These are phyloP conservation scores for Pangasius djambal DNA, from an alignment of 2,797 vertebrate species.

Conservation along the genomic window DNA sequence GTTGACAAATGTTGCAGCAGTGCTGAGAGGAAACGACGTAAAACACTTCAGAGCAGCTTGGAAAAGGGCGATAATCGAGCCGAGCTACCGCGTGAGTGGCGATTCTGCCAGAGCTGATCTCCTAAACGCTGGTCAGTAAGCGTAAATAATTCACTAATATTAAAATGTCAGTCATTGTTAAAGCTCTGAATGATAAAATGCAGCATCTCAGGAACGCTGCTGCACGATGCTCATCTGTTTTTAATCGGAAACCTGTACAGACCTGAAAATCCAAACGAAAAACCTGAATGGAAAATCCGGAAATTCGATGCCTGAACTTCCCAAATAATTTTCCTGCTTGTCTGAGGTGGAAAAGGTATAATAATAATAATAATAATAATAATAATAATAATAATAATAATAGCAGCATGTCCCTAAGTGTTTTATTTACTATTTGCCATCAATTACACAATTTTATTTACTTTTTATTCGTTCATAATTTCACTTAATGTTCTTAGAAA, in stretches of 20 bases:
- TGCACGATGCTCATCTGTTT: not conserved
- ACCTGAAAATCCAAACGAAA: not conserved
- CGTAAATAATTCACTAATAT: not conserved
- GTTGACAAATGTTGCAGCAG: conserved; percentile 34
- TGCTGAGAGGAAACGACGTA: conserved; percentile 41
- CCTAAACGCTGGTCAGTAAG: too few species aligned
- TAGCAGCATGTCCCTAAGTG: not conserved
- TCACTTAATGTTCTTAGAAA: not conserved
- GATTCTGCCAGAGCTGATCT: not conserved
- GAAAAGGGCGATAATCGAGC: not conserved
- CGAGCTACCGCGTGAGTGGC: not conserved
- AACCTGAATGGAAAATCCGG: not conserved
- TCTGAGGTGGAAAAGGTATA: not conserved
- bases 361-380: not conserved
- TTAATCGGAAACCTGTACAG: not conserved
- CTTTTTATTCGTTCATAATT: not conserved
- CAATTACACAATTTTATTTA: not conserved
- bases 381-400: not conserved
- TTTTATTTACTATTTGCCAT: not conserved
- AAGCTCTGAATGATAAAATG: not conserved
- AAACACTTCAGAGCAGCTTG: conserved; percentile 8
- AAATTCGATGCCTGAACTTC: not conserved
- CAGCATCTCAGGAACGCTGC: not conserved
- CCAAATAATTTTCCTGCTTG: not conserved
- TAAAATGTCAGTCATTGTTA: not conserved